Percentiles rank a stretch among this genome's conserved stretches.
Evolutionary conservation across 2,113 vertebrate genomes (phyloP).

Genomic region (Otocyon megalotis): DNA sequence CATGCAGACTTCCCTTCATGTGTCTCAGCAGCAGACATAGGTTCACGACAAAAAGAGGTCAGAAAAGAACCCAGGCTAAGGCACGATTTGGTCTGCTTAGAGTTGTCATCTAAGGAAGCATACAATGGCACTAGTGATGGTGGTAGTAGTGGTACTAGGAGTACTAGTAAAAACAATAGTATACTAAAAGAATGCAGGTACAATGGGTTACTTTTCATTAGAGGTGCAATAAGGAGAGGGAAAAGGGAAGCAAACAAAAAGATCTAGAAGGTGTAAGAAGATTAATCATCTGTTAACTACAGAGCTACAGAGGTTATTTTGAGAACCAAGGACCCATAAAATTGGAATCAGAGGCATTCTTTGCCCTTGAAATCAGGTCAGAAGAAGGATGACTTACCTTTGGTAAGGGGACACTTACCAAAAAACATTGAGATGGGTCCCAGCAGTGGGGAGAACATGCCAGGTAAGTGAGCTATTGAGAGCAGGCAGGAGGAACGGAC

Average conservation of each 20-base stretch:
- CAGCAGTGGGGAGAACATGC: no score
- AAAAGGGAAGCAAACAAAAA: background rate
- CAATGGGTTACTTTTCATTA: background rate
- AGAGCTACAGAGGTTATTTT: background rate
- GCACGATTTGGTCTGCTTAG: background rate
- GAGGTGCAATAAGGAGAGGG: background rate
- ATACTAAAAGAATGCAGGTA: background rate
- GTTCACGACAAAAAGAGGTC: background rate
- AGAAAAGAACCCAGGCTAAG: background rate
- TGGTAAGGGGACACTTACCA: background rate
- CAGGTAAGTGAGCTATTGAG: background rate
- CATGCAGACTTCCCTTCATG: background rate
- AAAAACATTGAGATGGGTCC: background rate
- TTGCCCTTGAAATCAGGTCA: background rate
- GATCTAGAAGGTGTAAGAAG: background rate
- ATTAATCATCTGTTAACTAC: background rate
- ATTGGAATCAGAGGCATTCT: background rate
- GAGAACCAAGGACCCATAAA: background rate
- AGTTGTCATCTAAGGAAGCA: background rate
- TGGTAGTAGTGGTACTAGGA: no score
- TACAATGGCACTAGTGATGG: accelerated
- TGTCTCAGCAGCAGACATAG: background rate
- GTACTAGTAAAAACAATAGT: background rate
- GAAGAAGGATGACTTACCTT: background rate
- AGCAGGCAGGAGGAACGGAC: background rate